Evolutionary conservation across 2,113 vertebrate species (phyloP).

Genomic region (Clarias macrocephalus): DNA sequence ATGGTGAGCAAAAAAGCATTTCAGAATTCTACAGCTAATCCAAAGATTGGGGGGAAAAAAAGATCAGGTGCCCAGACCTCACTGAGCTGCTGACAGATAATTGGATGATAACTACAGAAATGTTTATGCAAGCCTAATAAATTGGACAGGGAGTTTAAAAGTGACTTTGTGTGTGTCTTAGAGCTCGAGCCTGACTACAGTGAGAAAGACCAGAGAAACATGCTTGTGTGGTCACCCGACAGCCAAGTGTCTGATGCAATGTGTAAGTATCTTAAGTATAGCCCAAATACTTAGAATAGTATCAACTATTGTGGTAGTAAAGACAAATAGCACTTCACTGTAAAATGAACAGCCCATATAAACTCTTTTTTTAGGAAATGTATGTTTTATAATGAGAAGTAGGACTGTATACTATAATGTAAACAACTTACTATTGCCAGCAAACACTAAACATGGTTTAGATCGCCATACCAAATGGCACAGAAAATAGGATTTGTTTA

Average conservation of each 20-base stretch:
- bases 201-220: conserved; percentile 86
- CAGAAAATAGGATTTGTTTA: not conserved
- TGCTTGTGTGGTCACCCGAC: conserved; percentile 91
- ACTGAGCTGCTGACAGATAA: no score
- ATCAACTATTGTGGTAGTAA: not conserved
- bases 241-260: conserved; percentile 85
- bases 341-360: not conserved
- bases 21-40: no score
- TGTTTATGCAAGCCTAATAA: no score
- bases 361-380: not conserved
- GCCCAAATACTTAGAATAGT: not conserved
- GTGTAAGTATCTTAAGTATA: conserved; percentile 70
- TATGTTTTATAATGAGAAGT: not conserved
- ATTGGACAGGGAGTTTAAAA: not conserved
- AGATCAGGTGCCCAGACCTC: no score
- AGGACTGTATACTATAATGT: not conserved
- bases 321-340: no score
- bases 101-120: no score
- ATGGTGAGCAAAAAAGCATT: no score
- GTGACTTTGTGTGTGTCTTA: conserved; percentile 51
- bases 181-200: conserved; percentile 76
- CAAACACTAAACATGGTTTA: not conserved
- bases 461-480: not conserved
- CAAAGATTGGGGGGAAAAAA: no score
- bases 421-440: not conserved